These are phyloP conservation scores for Lontra canadensis DNA, from an alignment of 2,113 vertebrate species.

Conservation along the genomic window DNA sequence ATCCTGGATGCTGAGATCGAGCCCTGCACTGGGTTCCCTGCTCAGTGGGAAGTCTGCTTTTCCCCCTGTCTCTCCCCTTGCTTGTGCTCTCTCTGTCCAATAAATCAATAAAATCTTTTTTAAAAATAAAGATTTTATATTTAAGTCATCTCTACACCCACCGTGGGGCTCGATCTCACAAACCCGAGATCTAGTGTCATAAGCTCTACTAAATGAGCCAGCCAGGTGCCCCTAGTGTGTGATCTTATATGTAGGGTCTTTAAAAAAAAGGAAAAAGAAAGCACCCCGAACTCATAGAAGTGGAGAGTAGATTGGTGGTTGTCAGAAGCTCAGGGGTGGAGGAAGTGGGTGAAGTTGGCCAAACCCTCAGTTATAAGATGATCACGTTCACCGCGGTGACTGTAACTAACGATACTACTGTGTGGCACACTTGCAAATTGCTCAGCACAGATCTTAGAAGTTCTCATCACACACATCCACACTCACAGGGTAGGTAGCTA, in stretches of 20 bases:
- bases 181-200: neutral
- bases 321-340: neutral
- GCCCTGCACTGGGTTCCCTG: too few species aligned
- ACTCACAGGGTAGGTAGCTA: neutral
- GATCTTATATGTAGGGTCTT: neutral
- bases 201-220: neutral
- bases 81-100: too few species aligned
- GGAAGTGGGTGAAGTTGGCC: neutral
- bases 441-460: neutral
- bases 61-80: too few species aligned
- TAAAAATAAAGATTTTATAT: too few species aligned
- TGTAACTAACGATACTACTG: neutral
- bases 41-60: too few species aligned
- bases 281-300: neutral
- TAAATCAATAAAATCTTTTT: too few species aligned
- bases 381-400: neutral
- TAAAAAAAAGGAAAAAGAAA: neutral
- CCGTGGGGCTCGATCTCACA: neutral
- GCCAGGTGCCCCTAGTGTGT: neutral
- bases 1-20: too few species aligned
- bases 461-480: neutral
- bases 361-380: neutral
- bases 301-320: neutral
- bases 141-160: neutral
- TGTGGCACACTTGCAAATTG: neutral